Evolutionary conservation across 2,113 vertebrate species (phyloP).

Genomic region (Neolamprologus sp.): DNA sequence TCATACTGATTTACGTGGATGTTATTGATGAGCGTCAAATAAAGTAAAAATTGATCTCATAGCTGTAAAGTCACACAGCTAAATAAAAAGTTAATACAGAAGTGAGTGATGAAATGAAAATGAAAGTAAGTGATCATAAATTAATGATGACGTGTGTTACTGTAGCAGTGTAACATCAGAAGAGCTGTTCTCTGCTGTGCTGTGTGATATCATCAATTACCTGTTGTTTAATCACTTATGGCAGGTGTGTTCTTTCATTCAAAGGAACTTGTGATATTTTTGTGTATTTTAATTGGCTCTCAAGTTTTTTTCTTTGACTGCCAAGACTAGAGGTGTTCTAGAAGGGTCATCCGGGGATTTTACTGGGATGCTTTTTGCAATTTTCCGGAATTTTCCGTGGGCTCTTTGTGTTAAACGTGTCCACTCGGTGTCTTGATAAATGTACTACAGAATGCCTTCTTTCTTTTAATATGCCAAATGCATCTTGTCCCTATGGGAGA

Average conservation of each 20-base stretch:
- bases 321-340: background rate
- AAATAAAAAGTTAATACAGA: background rate
- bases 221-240: background rate
- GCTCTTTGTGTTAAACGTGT: background rate
- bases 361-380: background rate
- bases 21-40: background rate
- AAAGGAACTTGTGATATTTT: background rate
- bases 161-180: background rate
- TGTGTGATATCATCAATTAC: background rate
- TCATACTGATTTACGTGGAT: background rate
- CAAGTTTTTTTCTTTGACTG: background rate
- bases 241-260: background rate
- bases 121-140: background rate
- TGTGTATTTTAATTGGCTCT: background rate
- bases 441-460: background rate
- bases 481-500: background rate
- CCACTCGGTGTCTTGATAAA: background rate
- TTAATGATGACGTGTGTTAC: background rate
- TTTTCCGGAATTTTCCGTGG: background rate
- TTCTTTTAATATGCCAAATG: background rate
- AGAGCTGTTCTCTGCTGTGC: background rate
- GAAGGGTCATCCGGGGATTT: accelerated
- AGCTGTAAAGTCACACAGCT: background rate
- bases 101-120: background rate
- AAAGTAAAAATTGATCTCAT: background rate